These are phyloP conservation scores for Tympanuchus pallidicinctus DNA, from an alignment of 2,113 vertebrate species.

Conservation along the genomic window DNA sequence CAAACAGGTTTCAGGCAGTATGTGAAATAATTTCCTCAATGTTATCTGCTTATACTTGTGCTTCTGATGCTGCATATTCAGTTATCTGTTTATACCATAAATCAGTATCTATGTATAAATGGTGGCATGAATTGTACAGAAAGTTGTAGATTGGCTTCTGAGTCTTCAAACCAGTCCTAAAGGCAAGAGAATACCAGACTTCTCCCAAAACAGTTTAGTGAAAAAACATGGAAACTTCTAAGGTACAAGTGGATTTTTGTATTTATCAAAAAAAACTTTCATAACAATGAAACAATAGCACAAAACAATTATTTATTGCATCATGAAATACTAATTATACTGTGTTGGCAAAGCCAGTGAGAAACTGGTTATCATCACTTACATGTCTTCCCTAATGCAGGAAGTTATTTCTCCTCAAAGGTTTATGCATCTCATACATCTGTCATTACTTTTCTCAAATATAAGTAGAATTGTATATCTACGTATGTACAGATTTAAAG, in stretches of 20 bases:
- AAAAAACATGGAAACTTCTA: neutral
- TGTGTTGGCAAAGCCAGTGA: neutral
- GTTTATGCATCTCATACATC: neutral
- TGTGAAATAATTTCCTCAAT: neutral
- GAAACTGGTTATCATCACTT: neutral
- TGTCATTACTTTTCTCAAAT: neutral
- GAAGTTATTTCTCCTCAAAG: neutral
- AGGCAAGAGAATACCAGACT: neutral
- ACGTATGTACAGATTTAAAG: neutral
- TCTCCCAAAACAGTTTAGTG: neutral
- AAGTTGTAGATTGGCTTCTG: neutral
- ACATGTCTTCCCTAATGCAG: neutral
- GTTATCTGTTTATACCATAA: neutral
- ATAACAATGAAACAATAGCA: neutral
- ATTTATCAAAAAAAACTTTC: neutral
- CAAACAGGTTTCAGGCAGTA: neutral
- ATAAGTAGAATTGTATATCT: neutral
- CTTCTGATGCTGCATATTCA: neutral
- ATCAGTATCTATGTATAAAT: neutral
- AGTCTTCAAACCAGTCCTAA: neutral
- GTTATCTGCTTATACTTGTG: neutral
- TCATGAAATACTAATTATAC: neutral
- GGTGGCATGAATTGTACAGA: neutral
- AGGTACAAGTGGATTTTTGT: neutral
- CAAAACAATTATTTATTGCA: neutral